phyloP scores from a whole-genome alignment of 2,797 vertebrate genomes.

The Enteromius paludinosus region DNA sequence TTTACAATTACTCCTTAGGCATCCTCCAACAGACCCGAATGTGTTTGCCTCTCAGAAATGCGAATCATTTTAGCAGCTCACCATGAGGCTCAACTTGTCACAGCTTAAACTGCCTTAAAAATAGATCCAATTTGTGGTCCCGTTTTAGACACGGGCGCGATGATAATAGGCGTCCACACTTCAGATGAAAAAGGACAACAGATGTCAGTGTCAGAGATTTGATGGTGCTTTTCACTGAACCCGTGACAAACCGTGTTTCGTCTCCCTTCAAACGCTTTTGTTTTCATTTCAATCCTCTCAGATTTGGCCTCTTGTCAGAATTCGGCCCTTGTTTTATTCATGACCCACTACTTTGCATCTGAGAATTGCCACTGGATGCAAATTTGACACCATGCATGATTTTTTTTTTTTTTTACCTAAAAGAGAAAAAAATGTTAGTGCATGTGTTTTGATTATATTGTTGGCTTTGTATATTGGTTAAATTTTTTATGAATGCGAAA shows the following conservation, averaged over 20 bases:
- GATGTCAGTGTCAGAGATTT: conserved; percentile 35
- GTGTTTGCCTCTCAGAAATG: not conserved
- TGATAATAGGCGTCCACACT: conserved; percentile 52
- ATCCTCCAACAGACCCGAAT: not conserved
- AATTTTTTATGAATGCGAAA: not conserved
- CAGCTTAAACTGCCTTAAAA: conserved; percentile 51
- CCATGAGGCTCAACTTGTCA: conserved; percentile 23
- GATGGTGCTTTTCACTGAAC: conserved; percentile 46
- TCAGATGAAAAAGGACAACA: conserved; percentile 50
- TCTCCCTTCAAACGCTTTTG: conserved; percentile 54
- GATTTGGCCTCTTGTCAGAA: conserved; percentile 51
- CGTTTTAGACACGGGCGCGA: conserved; percentile 37
- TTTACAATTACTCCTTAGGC: not conserved
- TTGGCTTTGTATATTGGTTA: not conserved
- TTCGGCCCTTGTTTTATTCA: conserved; percentile 56
- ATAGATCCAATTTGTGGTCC: conserved; percentile 45
- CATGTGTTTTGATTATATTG: not conserved
- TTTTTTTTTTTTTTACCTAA: not conserved
- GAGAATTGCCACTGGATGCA: conserved; percentile 51
- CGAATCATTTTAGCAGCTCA: conserved; percentile 21
- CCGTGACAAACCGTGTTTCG: conserved; percentile 44
- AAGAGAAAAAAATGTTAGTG: conserved; percentile 30
- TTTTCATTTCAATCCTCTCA: conserved; percentile 48
- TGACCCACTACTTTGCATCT: conserved; percentile 48
- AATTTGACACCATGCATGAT: conserved; percentile 42